A percentile compares a stretch with the other conserved stretches of the same genome.
Evolutionary conservation across 2,797 vertebrate species (phyloP).

Genomic region (Perodicticus potto): DNA sequence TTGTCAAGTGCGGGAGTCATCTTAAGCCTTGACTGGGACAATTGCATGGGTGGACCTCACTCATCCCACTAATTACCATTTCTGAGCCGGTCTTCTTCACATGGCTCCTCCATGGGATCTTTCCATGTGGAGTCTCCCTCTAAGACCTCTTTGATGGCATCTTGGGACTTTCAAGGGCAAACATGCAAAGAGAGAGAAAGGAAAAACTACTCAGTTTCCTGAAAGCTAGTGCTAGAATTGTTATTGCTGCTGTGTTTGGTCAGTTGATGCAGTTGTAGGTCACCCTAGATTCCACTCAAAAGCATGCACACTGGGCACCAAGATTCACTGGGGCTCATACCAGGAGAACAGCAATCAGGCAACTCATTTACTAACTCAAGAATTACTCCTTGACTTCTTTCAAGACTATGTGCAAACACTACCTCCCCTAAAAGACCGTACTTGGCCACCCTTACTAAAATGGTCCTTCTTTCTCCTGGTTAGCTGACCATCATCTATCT

Average conservation of each 20-base stretch:
- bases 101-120: background rate
- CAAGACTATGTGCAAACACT: background rate
- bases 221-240: background rate
- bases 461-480: accelerated
- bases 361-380: background rate
- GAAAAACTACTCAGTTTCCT: background rate
- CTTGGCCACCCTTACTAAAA: background rate
- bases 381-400: background rate
- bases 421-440: background rate
- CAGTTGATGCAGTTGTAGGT: background rate
- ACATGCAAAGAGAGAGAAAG: background rate
- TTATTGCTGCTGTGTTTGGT: background rate
- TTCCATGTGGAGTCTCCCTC: background rate
- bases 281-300: background rate
- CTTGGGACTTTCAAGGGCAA: background rate
- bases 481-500: background rate
- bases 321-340: background rate
- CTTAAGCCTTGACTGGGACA: background rate
- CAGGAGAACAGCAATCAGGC: background rate
- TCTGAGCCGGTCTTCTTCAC: background rate
- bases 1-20: background rate
- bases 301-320: background rate
- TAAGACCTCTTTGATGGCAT: background rate
- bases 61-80: background rate
- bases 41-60: background rate